Base-by-base conservation (phyloP, 2,113 vertebrate species). In the Potamarius usumacintae region DNA sequence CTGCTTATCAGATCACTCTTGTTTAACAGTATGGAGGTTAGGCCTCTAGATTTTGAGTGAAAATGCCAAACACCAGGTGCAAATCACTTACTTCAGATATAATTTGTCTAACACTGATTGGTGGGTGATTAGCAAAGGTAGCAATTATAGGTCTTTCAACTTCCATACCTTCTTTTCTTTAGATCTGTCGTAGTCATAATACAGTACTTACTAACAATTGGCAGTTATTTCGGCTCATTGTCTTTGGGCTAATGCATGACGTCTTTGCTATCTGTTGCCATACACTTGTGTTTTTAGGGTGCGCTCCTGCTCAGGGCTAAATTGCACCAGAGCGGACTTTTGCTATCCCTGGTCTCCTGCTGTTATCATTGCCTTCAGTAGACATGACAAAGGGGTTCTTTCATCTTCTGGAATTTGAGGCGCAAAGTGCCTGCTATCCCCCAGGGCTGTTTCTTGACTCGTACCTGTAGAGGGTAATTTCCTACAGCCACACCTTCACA, bases 391-490 rank as follows among this genome's bases (percentile, higher is more conserved):
- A 85, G 89, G 86, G 6, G 42, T 72, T 57, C 92, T 93, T 94
- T 94, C 90, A 93, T 93, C 90, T 91, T 91, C 90, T 94, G 90
- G 91, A 81, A 94, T 93, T 92, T 52, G 12, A 85, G 63, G 79
- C 80, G 87, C 90, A 92, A 92, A 91, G 80, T 65, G 86, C 57
- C 78, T 86, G 52, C 71, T 80, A 69, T 91, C 90, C 58, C 79
- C 79, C 12, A 58, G 67, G 90, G 92, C 83, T 85, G 85, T 90
- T 89, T 87, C 78, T 87, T 74, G 74, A 87, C 67, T 67, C 74
- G 52, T 90, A 88, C 84, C 82, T 89, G 85, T 77, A 53, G 77
- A 69, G 79, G 86, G 80, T 89, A 83, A 90, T 93, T 94, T 94
- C 89, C 92, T 92, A 72, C 55, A 80, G 50, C 52, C 87, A 57